Base-by-base conservation (phyloP, 2,113 vertebrate genomes). In the Nymphicus hollandicus region DNA sequence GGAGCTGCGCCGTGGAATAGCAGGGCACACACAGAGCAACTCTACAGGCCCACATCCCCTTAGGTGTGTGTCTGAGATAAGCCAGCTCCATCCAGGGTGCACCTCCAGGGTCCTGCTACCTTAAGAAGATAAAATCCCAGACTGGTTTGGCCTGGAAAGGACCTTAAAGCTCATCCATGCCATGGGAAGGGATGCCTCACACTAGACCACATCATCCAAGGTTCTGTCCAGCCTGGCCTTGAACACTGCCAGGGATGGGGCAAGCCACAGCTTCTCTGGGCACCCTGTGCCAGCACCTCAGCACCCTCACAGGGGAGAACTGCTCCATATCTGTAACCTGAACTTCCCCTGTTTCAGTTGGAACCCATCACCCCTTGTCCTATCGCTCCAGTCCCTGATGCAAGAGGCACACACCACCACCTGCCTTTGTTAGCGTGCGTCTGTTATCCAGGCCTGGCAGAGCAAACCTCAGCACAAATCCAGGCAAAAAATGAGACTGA, bases 401-500 rank as follows among this genome's bases (percentile, higher is more conserved):
- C 35, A 50, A 64, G 15, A 13, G n/a, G 65, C 29, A 49, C 0
- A 7, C 24, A 86, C 50, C 61, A 61, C 6, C 50, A 56, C 29
- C 25, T 35, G 58, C 71, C 61, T 53, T 15, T 1, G 1, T 39
- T 10, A 28, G 23, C 1, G 1, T n/a, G 39, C 3, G 23, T 8
- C 44, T 63, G 10, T 22, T 15, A 64, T 10, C 39, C 31, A 65
- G 55, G 9, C 3, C 33, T 12, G 37, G 8, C 8, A 63, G 55
- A 69, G 46, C 7, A 73, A 88, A 86, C 11, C 37, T 17, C 25
- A 79, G 7, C 8, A 65, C 7, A 47, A 84, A 74, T 4, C 50
- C 46, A 55, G 5, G 37, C 49, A 58, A 63, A 65, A 79, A 66
- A n/a, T 10, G 14, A 74, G 55, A 64, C 13, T 2, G 24, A 10